Evolutionary conservation across 2,113 vertebrate species (phyloP), one percentile per base, ranked within the genome.

Genomic region (Psittacula cyanocephala): DNA sequence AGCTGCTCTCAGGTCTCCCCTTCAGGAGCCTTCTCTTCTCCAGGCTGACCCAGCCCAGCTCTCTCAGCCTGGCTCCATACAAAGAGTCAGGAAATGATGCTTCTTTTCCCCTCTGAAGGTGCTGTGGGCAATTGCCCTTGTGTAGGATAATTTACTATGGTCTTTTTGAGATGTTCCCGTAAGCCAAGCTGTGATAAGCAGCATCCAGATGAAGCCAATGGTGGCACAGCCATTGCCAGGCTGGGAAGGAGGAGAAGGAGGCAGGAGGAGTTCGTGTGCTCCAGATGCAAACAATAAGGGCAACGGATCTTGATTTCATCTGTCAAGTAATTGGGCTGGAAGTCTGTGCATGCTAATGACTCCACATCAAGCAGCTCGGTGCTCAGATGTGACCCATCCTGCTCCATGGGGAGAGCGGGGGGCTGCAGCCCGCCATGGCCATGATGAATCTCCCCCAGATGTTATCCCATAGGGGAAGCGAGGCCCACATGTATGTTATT

Each of bases 371-470:
- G 96, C 47, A 2, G 82, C 80, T 75, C 60, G 2, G 64, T 13
- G 65, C 91, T 94, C 95, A 94, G 65, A 94, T 96, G 91, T 89
- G 96, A 94, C 96, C 96, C 94, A 91, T 82, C 87, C 93, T 4
- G 11, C 63, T 72, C 89, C 3, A 13, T 3, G 17, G 86, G 93
- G 72, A 91, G 70, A 13, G 83, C 1, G 4, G 92, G 92, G 81
- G 78, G 82, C 94, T 55, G 85, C 88, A 86, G 93, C 83, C 95
- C 12, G 11, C 5, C 9, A 83, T 85, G 94, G 92, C 92, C 76
- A 6, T 90, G 95, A 90, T 95, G 95, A 91, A 97, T 97, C 8
- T 91, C 91, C 95, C 97, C 92, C 97, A 97, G 97, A 97, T 97
- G 97, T 96, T 91, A 83, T 28, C 90, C 93, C 95, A 53, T 10